Base-by-base conservation (phyloP, 2,797 vertebrate species). In the Philypnodon macrostomus region DNA sequence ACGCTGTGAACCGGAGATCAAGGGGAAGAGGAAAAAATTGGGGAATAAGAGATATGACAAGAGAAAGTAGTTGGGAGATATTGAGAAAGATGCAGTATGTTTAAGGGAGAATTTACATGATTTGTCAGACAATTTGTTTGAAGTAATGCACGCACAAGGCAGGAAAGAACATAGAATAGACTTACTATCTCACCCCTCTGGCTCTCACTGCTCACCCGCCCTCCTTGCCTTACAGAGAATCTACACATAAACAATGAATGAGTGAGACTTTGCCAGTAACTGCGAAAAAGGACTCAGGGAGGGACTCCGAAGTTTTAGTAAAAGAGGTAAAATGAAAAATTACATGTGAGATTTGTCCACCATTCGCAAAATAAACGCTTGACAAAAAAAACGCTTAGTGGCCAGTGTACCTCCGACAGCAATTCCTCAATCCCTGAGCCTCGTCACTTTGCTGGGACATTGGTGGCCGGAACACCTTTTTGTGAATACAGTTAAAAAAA, bases 1-100 rank as follows among this genome's bases (percentile, higher is more conserved):
- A 91, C 84, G 73, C 92, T 94, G 90, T 95, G 92, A 95, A 85
- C 58, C 73, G 62, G 75, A 70, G 64, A 69, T 77, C 58, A 77
- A 81, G 80, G 69, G 72, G 69, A 70, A 44, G 47, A 58, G n/a
- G n/a, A 40, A 30, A 23, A 44, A 44, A 26, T 17, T 31, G 41
- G 15, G 27, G 14, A 29, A 49, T 67, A 30, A 70, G 58, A 59
- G 27, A 65, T 48, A 40, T 63, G 38, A 47, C 53, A 54, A 47
- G 65, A 59, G 60, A 46, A 53, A 51, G 27, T 55, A 48, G 49
- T 51, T 50, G 60, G 56, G 68, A 65, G 59, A 63, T 52, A 58
- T 38, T 49, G 58, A 64, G 55, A 24, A 72, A 71, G 73, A 81
- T 87, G 81, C 81, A 85, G 85, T 87, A 81, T 83, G 78, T 75